Conservation (phyloP, 2,888 invertebrate genomes). For the Melanotus villosus region DNA sequence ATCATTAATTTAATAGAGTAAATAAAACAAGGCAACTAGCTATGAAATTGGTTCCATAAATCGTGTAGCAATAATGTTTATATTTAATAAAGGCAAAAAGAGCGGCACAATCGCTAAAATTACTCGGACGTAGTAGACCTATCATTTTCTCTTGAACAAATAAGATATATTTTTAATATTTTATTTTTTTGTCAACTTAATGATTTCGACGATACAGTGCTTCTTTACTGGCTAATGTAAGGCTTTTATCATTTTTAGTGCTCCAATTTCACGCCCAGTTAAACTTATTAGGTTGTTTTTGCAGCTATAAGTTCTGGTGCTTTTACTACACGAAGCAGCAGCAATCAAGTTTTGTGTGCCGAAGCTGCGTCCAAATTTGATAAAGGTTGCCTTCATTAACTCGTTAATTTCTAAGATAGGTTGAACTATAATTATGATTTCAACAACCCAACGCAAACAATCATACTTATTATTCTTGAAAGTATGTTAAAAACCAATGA, state of each 20-base stretch:
- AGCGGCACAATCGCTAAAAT: constrained; percentile 1
- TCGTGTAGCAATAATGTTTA: constrained; percentile 15
- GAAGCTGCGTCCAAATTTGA: neutral
- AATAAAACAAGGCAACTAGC: constrained; percentile 28
- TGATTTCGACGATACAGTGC: constrained; percentile 14
- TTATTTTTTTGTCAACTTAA: constrained; percentile 11
- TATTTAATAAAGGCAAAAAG: constrained; percentile 21
- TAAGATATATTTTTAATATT: constrained; percentile 21
- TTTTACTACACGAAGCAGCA: neutral
- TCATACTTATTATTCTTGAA: constrained; percentile 6
- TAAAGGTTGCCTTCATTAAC: constrained; percentile 4
- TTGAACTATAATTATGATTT: constrained; percentile 8
- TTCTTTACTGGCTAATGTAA: constrained; percentile 9
- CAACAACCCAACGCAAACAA: neutral
- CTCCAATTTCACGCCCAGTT: constrained; percentile 24
- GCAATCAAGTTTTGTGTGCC: neutral
- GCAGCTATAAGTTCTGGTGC: neutral
- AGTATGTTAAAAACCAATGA: constrained; percentile 20
- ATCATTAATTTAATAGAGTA: constrained; percentile 25
- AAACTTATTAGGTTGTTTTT: constrained; percentile 22
- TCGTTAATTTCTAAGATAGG: neutral
- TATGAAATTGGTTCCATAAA: constrained; percentile 29
- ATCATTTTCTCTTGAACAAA: constrained; percentile 22
- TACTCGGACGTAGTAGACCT: constrained; percentile 4
- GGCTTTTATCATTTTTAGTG: constrained; percentile 24